Evolutionary conservation across 2,113 vertebrate genomes (phyloP).

Genomic region (Xenotilapia flavipinnis): DNA sequence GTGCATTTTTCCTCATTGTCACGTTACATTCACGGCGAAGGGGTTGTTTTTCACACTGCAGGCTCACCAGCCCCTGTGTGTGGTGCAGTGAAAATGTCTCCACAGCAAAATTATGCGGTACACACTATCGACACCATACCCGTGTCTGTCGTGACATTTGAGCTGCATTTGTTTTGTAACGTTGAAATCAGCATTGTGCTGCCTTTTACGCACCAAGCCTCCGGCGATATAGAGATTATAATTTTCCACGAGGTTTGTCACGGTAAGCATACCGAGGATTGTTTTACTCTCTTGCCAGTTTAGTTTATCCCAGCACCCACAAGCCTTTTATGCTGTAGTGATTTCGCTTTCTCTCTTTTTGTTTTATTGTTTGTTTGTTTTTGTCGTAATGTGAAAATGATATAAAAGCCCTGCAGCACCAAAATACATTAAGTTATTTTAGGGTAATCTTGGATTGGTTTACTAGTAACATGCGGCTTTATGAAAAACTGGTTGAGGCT

Average conservation of each 20-base stretch:
- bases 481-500: neutral
- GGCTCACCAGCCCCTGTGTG: neutral
- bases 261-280: neutral
- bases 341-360: neutral
- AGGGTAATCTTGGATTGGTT: neutral
- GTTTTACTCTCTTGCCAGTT: neutral
- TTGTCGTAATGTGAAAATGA: neutral
- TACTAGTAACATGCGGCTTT: neutral
- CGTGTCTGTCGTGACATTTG: neutral
- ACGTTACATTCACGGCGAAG: neutral
- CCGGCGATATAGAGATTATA: neutral
- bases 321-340: neutral
- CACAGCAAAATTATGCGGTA: neutral
- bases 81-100: conserved; percentile 8
- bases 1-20: neutral
- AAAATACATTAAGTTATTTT: neutral
- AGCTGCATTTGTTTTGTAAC: neutral
- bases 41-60: neutral
- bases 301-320: neutral
- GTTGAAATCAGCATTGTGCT: neutral
- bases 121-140: neutral
- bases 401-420: neutral
- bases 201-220: neutral
- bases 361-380: neutral
- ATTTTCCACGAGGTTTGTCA: neutral